Evolutionary conservation across 2,888 invertebrate species (phyloP).

Genomic region (Pollenia labialis): DNA sequence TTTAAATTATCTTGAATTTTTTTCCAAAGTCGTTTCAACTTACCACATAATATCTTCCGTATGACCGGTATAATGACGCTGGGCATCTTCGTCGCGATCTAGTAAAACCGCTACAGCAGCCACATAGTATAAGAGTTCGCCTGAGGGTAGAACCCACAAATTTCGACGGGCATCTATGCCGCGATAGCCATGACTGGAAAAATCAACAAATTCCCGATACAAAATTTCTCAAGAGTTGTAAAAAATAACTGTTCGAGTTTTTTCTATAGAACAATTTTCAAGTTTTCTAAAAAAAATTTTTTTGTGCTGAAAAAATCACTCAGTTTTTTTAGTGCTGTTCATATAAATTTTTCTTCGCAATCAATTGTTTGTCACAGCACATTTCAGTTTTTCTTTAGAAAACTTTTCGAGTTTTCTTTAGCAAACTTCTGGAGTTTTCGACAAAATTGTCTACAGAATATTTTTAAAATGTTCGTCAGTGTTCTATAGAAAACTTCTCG

Average conservation of each 20-base stretch:
- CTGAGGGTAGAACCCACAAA: conserved; percentile 96
- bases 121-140: conserved; percentile 96
- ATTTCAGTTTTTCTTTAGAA: too few relatives aligned
- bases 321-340: too few relatives aligned
- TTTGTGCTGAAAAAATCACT: too few relatives aligned
- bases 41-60: conserved; percentile 97
- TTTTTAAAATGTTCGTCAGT: too few relatives aligned
- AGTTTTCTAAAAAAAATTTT: too few relatives aligned
- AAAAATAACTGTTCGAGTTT: background rate
- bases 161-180: conserved; percentile 95
- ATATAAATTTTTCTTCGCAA: too few relatives aligned
- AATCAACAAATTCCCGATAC: background rate
- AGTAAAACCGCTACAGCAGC: conserved; percentile 95
- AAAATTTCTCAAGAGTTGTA: background rate
- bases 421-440: too few relatives aligned
- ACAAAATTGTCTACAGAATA: too few relatives aligned
- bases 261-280: background rate
- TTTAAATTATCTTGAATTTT: background rate
- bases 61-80: conserved; percentile 95
- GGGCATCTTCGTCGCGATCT: conserved; percentile 93
- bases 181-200: conserved; percentile 93
- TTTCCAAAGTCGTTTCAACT: conserved; percentile 68
- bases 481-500: too few relatives aligned
- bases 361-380: too few relatives aligned
- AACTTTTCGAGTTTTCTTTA: too few relatives aligned